phyloP scores from a whole-genome alignment of 2,113 vertebrate species.

The Galbula dea region DNA sequence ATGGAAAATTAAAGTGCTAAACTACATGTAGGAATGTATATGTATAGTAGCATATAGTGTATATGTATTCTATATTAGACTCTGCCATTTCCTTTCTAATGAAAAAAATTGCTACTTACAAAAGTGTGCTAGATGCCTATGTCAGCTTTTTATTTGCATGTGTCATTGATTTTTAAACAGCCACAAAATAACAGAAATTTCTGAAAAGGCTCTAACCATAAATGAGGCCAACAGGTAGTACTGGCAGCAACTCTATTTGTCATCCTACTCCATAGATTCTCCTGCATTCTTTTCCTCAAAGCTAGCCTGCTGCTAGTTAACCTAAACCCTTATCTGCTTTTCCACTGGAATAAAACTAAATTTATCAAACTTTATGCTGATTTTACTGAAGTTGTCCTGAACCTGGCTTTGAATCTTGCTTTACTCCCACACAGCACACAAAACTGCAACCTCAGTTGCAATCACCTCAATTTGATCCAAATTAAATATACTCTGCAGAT shows the following conservation, averaged over 20 bases:
- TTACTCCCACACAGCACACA: neutral
- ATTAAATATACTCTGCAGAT: neutral
- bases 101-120: neutral
- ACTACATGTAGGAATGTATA: neutral
- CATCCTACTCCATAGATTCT: neutral
- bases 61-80: neutral
- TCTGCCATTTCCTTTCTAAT: neutral
- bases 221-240: neutral
- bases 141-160: neutral
- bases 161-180: neutral
- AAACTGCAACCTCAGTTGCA: neutral
- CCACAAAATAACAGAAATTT: neutral
- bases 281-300: neutral
- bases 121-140: neutral
- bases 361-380: neutral
- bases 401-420: neutral
- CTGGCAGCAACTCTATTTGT: neutral
- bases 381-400: neutral
- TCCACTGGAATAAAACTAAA: neutral
- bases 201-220: neutral
- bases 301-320: neutral
- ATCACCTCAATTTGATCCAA: neutral
- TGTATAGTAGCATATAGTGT: too few relatives aligned
- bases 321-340: neutral
- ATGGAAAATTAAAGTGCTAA: neutral